These are phyloP conservation scores for Macropodus opercularis DNA, from an alignment of 2,797 vertebrate genomes.

Conservation along the genomic window DNA sequence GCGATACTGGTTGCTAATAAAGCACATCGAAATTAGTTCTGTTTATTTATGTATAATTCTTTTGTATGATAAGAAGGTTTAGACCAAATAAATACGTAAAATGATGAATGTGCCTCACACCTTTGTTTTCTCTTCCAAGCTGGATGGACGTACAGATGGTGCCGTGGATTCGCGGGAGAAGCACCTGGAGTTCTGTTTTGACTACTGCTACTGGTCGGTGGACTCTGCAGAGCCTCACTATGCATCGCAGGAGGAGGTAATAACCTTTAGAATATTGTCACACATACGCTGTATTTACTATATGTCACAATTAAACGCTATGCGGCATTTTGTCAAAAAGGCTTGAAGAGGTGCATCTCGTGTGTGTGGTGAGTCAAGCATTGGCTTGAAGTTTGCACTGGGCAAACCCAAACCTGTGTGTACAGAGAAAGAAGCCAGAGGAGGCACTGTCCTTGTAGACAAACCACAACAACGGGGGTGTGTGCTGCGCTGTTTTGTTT, in stretches of 20 bases:
- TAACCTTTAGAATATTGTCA: too few species aligned
- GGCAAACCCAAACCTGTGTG: conserved; percentile 40
- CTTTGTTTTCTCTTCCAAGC: conserved; percentile 70
- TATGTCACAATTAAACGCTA: not conserved
- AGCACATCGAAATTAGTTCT: not conserved
- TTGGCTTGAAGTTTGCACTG: conserved; percentile 25
- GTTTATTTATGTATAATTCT: not conserved
- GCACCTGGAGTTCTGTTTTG: conserved; percentile 91
- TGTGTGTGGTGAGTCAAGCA: conserved; percentile 4
- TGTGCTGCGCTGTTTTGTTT: conserved; percentile 46
- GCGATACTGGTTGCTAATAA: not conserved
- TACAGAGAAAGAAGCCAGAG: conserved; percentile 33
- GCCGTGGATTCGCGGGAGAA: conserved; percentile 89
- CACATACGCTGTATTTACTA: not conserved
- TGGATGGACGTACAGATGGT: conserved; percentile 85
- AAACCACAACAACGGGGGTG: conserved; percentile 52
- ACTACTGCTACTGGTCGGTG: conserved; percentile 98
- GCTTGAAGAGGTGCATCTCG: conserved; percentile 7
- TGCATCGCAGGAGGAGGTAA: conserved; percentile 96
- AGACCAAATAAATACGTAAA: not conserved
- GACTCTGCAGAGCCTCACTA: conserved; percentile 88
- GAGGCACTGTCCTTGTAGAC: conserved; percentile 44
- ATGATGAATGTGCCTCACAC: not conserved
- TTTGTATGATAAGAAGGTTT: not conserved
- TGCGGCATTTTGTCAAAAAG: not conserved